phyloP scores from a whole-genome alignment of 1,140 invertebrate species.

The Platorchestia sp. region DNA sequence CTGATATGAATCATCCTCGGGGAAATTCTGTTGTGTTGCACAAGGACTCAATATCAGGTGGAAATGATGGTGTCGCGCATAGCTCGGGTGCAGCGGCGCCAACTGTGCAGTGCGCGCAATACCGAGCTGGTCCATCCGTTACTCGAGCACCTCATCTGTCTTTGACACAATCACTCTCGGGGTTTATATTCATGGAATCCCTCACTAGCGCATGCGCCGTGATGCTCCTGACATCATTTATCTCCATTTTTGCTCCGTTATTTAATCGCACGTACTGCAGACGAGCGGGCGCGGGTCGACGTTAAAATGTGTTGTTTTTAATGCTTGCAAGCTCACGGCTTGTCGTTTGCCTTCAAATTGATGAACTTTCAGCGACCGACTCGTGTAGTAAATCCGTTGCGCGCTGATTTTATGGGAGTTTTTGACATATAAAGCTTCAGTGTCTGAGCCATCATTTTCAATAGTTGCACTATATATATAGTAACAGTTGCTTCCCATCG shows the following conservation, averaged over 20 bases:
- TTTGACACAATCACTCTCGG: constrained; percentile 34
- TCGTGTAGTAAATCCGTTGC: background rate
- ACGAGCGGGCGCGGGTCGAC: background rate
- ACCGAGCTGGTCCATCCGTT: background rate
- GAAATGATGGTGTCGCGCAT: background rate
- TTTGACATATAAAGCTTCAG: background rate
- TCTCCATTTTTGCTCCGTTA: constrained; percentile 41
- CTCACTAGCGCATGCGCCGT: background rate
- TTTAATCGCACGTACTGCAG: constrained; percentile 7
- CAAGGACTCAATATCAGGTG: background rate
- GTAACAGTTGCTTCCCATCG: background rate
- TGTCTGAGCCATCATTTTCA: background rate
- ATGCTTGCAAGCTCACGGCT: background rate
- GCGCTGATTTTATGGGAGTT: background rate
- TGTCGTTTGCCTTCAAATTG: constrained; percentile 16
- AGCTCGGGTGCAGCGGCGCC: background rate
- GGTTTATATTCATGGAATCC: constrained; percentile 51
- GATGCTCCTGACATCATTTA: constrained; percentile 47
- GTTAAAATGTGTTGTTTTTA: background rate
- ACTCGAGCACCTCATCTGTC: constrained; percentile 23
- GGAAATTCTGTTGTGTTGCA: background rate
- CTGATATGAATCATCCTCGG: background rate
- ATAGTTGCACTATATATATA: background rate
- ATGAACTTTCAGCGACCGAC: background rate
- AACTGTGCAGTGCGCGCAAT: background rate